phyloP scores from a whole-genome alignment of 2,113 vertebrate species.

The Festucalex cinctus region DNA sequence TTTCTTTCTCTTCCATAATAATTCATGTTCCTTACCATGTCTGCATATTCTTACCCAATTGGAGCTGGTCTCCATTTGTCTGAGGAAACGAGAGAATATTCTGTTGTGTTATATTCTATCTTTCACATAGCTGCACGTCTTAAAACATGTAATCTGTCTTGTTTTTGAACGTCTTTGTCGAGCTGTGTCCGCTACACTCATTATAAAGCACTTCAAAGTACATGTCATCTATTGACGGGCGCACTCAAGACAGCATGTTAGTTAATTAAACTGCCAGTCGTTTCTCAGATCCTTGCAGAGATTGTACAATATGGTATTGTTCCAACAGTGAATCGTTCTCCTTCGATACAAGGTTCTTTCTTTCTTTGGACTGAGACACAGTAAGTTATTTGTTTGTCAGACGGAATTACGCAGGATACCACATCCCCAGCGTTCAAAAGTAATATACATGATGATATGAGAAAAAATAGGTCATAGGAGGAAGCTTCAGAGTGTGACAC shows the following conservation, averaged over 20 bases:
- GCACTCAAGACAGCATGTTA: slow-evolving; percentile 10
- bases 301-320: slow-evolving; percentile 9
- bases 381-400: slow-evolving; percentile 41
- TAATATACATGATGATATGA: not conserved
- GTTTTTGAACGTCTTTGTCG: slow-evolving; percentile 19
- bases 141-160: not conserved
- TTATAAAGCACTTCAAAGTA: slow-evolving; percentile 18
- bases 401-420: slow-evolving; percentile 21
- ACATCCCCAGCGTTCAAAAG: not conserved
- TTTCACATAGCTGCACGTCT: not conserved
- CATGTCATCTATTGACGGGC: not conserved
- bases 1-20: too few relatives aligned
- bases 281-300: slow-evolving; percentile 7
- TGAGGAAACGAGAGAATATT: too few relatives aligned
- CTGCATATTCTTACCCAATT: too few relatives aligned
- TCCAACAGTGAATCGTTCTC: slow-evolving; percentile 11
- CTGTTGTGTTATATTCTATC: too few relatives aligned
- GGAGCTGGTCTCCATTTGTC: too few relatives aligned
- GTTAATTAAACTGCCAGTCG: slow-evolving; percentile 7
- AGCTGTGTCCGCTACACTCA: not conserved
- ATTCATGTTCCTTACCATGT: too few relatives aligned
- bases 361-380: slow-evolving; percentile 20
- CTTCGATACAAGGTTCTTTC: not conserved
- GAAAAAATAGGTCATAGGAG: not conserved
- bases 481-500: slow-evolving; percentile 17